phyloP scores from a whole-genome alignment of 2,113 vertebrate genomes.

The Greenwoodochromis staneri region DNA sequence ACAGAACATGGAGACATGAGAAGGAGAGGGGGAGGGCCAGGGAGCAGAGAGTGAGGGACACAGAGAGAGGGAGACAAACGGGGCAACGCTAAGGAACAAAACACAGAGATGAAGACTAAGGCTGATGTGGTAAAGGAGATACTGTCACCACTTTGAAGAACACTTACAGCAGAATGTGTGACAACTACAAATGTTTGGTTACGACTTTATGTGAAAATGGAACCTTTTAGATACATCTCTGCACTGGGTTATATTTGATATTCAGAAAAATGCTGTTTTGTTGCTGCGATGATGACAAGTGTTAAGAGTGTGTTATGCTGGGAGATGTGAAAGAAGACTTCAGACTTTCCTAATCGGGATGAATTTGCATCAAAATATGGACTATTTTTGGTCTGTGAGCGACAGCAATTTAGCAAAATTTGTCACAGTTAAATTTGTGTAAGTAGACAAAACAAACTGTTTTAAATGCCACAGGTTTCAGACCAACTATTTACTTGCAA shows the following conservation, averaged over 20 bases:
- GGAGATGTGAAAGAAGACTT: not conserved
- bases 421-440: not conserved
- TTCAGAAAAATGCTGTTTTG: not conserved
- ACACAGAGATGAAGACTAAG: not conserved
- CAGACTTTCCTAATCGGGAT: not conserved
- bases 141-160: not conserved
- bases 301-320: not conserved
- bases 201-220: not conserved
- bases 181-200: not conserved
- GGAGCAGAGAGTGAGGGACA: not conserved
- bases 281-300: not conserved
- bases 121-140: not conserved
- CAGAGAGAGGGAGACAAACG: not conserved
- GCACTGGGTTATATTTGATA: not conserved
- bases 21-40: not conserved
- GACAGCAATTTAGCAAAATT: not conserved
- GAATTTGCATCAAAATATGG: not conserved
- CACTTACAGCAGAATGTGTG: not conserved
- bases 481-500: not conserved
- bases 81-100: not conserved
- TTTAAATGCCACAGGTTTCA: not conserved
- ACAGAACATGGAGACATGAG: not conserved
- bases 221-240: not conserved
- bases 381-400: not conserved
- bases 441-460: not conserved